Evolutionary conservation across 2,797 vertebrate genomes (phyloP).

Genomic region (Graptemys geographica): DNA sequence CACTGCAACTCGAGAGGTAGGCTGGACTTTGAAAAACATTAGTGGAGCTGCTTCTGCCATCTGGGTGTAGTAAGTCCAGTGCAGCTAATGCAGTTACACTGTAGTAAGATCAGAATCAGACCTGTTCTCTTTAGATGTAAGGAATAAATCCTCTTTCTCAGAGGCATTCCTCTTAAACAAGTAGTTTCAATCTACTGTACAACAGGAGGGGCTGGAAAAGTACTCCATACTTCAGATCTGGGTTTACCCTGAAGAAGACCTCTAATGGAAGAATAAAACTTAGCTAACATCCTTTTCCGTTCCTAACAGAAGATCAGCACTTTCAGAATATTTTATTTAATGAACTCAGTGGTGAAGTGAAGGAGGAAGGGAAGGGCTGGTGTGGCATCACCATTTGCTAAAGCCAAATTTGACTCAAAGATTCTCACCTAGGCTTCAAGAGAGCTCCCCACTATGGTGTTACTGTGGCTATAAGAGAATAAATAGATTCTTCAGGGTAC

Average conservation of each 20-base stretch:
- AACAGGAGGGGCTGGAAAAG: neutral
- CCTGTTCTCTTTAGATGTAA: neutral
- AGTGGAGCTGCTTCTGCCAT: neutral
- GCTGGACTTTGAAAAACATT: neutral
- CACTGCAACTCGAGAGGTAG: neutral
- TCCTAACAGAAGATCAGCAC: neutral
- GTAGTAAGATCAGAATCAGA: neutral
- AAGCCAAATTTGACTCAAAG: neutral
- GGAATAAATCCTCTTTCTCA: neutral
- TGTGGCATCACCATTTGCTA: neutral
- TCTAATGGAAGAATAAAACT: too few relatives aligned
- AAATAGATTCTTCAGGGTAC: too few relatives aligned
- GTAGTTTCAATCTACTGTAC: neutral
- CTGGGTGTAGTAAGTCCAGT: neutral
- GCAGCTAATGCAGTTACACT: neutral
- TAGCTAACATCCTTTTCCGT: neutral
- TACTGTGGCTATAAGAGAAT: too few relatives aligned
- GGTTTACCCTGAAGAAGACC: too few relatives aligned
- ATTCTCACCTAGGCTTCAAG: neutral
- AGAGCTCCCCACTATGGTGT: neutral
- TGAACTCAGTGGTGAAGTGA: constrained; percentile 2
- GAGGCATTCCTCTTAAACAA: neutral
- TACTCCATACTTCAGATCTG: neutral
- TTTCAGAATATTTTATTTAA: neutral
- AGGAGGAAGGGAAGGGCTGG: neutral